Conservation (phyloP, 2,113 vertebrate genomes). For the Pimephales promelas region DNA sequence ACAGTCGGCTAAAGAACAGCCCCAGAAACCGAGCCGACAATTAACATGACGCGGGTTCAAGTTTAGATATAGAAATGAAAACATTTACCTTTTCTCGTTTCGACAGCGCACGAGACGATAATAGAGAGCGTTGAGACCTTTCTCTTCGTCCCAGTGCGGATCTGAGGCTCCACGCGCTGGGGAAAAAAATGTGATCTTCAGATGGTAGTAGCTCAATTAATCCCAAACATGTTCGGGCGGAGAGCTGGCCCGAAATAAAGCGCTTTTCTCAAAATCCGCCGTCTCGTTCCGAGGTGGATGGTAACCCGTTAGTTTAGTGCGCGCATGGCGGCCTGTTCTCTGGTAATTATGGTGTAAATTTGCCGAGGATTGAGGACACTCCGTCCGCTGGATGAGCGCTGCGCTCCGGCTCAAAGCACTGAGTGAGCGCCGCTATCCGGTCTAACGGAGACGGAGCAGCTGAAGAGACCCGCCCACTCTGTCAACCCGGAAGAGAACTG, state of each 20-base stretch:
- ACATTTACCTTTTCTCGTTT: slow-evolving; percentile 16
- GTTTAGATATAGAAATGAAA: neutral
- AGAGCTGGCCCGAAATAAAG: neutral
- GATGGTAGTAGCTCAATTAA: slow-evolving; percentile 40
- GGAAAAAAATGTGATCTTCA: slow-evolving; percentile 15
- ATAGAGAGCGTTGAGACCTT: neutral
- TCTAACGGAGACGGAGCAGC: slow-evolving; percentile 53
- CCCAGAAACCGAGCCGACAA: neutral
- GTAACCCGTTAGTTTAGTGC: neutral
- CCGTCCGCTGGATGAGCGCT: slow-evolving; percentile 18
- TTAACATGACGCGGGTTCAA: neutral
- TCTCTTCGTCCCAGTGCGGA: slow-evolving; percentile 29
- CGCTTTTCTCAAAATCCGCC: neutral
- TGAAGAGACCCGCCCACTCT: slow-evolving; percentile 67
- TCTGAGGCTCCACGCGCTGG: neutral
- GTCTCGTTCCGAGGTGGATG: neutral
- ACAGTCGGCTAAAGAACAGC: neutral
- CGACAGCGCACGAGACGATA: slow-evolving; percentile 11
- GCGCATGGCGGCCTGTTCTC: neutral
- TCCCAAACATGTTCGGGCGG: slow-evolving; percentile 22
- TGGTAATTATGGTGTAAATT: slow-evolving; percentile 8
- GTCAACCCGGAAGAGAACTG: slow-evolving; percentile 75
- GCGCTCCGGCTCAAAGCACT: slow-evolving; percentile 39
- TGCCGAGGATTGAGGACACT: slow-evolving; percentile 7
- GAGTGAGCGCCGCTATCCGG: slow-evolving; percentile 53